phyloP scores from a whole-genome alignment of 2,888 invertebrate species.

The Drosophila birchii region DNA sequence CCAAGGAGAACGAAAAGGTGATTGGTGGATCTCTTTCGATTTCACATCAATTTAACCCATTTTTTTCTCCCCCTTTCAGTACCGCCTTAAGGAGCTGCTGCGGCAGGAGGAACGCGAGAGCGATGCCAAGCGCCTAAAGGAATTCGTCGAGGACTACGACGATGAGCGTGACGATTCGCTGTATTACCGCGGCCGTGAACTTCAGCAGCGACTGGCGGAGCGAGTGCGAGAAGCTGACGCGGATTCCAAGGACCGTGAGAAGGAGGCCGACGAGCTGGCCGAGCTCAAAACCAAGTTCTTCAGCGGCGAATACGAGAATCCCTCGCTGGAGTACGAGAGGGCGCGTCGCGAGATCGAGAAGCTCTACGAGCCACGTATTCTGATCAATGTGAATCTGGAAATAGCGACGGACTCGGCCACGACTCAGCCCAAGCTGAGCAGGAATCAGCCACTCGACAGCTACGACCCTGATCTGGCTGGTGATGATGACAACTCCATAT shows the following conservation, averaged over 20 bases:
- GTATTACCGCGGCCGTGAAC: conserved; percentile 94
- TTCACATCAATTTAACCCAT: not conserved
- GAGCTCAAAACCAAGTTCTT: conserved; percentile 92
- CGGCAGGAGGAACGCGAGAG: conserved; percentile 94
- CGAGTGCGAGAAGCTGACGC: conserved; percentile 96
- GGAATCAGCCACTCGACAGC: conserved; percentile 85
- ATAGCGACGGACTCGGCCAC: conserved; percentile 83
- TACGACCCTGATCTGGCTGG: conserved; percentile 47
- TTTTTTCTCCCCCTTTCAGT: conserved; percentile 73
- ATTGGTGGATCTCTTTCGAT: conserved; percentile 9
- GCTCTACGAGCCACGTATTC: conserved; percentile 92
- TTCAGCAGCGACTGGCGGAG: conserved; percentile 95
- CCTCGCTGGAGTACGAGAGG: conserved; percentile 89
- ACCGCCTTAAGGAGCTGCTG: conserved; percentile 92
- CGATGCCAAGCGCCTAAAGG: conserved; percentile 97
- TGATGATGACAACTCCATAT: conserved; percentile 70
- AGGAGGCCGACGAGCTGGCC: conserved; percentile 94
- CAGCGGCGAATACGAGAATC: conserved; percentile 88
- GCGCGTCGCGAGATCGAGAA: conserved; percentile 91
- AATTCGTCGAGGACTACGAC: conserved; percentile 99
- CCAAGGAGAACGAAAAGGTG: conserved; percentile 93
- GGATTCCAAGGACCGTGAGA: conserved; percentile 95
- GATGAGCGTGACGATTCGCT: conserved; percentile 98
- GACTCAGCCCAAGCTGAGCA: conserved; percentile 70
- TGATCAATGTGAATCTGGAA: conserved; percentile 89